phyloP scores from a whole-genome alignment of 2,888 invertebrate genomes.

The Allolobophora icterica region DNA sequence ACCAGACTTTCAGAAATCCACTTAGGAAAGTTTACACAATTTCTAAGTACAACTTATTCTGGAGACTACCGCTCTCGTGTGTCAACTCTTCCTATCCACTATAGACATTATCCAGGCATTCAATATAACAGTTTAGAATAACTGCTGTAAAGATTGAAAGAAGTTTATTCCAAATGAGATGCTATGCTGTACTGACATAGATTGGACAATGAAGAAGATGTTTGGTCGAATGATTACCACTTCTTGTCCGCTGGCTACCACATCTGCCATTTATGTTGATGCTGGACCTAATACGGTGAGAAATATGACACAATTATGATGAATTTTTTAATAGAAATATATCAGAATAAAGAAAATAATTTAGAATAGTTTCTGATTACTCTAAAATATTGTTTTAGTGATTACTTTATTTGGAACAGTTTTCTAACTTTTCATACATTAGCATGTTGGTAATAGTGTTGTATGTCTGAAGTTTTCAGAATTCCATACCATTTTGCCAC shows the following conservation, averaged over 20 bases:
- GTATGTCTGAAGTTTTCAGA: too few relatives aligned
- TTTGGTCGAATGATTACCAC: slow-evolving; percentile 85
- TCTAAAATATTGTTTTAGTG: too few relatives aligned
- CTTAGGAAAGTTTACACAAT: not conserved
- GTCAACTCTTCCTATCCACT: not conserved
- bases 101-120: not conserved
- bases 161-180: not conserved
- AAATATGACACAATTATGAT: slow-evolving; percentile 2
- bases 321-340: not conserved
- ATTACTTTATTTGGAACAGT: too few relatives aligned
- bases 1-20: not conserved
- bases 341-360: not conserved
- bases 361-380: not conserved
- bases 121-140: not conserved
- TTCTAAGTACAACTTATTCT: not conserved
- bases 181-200: slow-evolving; percentile 65
- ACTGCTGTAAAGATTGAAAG: not conserved
- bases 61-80: not conserved
- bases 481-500: too few relatives aligned
- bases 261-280: slow-evolving; percentile 83
- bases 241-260: slow-evolving; percentile 80
- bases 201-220: slow-evolving; percentile 85
- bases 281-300: slow-evolving; percentile 69
- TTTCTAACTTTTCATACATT: too few relatives aligned
- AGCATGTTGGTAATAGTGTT: too few relatives aligned